Base-by-base conservation (phyloP, 2,113 vertebrate genomes). In the Cephalopholis sonnerati region DNA sequence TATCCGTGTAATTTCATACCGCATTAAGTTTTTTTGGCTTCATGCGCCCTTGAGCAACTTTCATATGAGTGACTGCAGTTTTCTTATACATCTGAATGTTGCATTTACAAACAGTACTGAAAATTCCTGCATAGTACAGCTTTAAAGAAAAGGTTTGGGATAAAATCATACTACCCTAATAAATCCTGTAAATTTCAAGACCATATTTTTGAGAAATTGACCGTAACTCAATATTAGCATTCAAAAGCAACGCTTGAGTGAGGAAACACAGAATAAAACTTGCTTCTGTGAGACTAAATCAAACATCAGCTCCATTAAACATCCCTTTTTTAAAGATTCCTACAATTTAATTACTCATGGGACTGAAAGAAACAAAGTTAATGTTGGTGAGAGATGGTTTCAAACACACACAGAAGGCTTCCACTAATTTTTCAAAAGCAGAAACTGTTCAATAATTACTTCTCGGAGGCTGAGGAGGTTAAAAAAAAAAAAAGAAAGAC, bases 201-300 rank as follows among this genome's bases (percentile, higher is more conserved):
- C 10, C 3, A 44, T 44, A 44, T 12, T 44, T 10, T 44, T 44
- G 41, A 44, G 8, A 44, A 44, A 44, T 3, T 2, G 41, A 12
- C 41, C 11, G 5, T 46, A 55, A 53, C 62, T 74, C 0, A 0
- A 27, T 46, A 58, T 87, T 69, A 82, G 36, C 46, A 79, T 84
- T 82, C 9, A 72, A 63, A 76, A 81, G 63, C 6, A 36, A 57
- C 6, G 6, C 75, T 70, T 58, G 53, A 41, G 54, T 0, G 7
- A 58, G 16, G 44, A 61, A 69, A 79, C 36, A 32, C 68, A 54
- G 69, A 83, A 75, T 55, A 29, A 74, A 87, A 46, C 7, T 0
- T 10, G 1, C 39, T 54, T 50, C 5, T 61, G 11, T 1, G 1
- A 25, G 25, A 58, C 50, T 20, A 65, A 82, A 79, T 78, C 39